These are phyloP conservation scores for Corbicula japonica DNA, from an alignment of 2,888 invertebrate species.

Conservation along the genomic window DNA sequence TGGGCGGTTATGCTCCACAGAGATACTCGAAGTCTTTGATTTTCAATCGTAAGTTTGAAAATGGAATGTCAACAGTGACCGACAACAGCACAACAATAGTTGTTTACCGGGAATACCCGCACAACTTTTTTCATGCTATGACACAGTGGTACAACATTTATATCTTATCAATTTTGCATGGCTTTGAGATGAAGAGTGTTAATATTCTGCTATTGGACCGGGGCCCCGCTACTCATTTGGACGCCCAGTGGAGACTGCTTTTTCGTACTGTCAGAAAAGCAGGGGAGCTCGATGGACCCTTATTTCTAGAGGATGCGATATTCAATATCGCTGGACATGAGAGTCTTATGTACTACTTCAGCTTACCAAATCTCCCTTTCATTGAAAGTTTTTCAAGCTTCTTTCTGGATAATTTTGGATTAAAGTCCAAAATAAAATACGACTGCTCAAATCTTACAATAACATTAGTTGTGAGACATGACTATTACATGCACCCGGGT, in stretches of 20 bases:
- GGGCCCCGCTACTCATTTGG: slow-evolving; percentile 47
- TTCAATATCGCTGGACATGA: slow-evolving; percentile 60
- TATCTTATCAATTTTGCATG: slow-evolving; percentile 41
- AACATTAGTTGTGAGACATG: slow-evolving; percentile 38
- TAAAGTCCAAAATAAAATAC: slow-evolving; percentile 32
- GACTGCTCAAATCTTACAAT: slow-evolving; percentile 45
- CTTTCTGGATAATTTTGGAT: slow-evolving; percentile 37
- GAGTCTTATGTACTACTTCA: slow-evolving; percentile 54
- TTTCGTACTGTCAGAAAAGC: slow-evolving; percentile 35
- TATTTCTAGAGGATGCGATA: slow-evolving; percentile 41
- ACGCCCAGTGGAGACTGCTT: slow-evolving; percentile 51
- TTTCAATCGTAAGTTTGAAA: too few species aligned
- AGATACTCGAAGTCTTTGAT: slow-evolving; percentile 5
- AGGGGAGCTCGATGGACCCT: slow-evolving; percentile 23
- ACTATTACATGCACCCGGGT: slow-evolving; percentile 54
- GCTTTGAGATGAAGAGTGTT: slow-evolving; percentile 35
- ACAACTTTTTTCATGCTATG: slow-evolving; percentile 64
- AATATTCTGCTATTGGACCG: slow-evolving; percentile 49
- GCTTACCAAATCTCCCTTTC: slow-evolving; percentile 32
- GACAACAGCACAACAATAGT: slow-evolving; percentile 21
- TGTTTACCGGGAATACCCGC: slow-evolving; percentile 53
- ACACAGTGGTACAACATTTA: slow-evolving; percentile 63
- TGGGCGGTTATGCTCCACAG: slow-evolving; percentile 23
- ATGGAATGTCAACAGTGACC: too few species aligned
- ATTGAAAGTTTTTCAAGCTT: slow-evolving; percentile 51